Percentiles rank a stretch among this genome's conserved stretches.
These are phyloP conservation scores for Magallana nippona DNA, from an alignment of 2,888 invertebrate species.

Conservation along the genomic window DNA sequence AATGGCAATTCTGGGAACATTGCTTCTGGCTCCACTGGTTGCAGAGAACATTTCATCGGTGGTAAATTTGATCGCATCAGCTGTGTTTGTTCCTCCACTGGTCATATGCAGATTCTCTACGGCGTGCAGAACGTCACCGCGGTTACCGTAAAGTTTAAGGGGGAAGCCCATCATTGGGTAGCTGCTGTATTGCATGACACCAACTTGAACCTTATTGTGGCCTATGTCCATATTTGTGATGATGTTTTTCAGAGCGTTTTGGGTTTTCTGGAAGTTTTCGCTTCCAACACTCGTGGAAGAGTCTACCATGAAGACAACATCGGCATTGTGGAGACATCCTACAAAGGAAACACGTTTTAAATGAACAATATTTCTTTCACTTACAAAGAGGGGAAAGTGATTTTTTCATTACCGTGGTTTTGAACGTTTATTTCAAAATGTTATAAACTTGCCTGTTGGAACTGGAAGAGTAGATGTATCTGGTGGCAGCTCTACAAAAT, in stretches of 20 bases:
- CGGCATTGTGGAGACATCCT: constrained; percentile 65
- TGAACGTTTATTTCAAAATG: neutral
- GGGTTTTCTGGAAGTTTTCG: constrained; percentile 61
- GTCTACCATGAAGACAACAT: constrained; percentile 66
- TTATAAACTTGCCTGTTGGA: constrained; percentile 37
- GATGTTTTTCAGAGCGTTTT: constrained; percentile 63
- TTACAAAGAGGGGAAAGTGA: too few relatives aligned
- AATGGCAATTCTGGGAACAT: constrained; percentile 64
- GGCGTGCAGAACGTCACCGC: constrained; percentile 61
- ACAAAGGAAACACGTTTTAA: neutral
- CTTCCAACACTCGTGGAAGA: constrained; percentile 64
- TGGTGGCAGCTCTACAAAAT: constrained; percentile 48
- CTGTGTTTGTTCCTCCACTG: constrained; percentile 69
- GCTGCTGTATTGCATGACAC: constrained; percentile 62
- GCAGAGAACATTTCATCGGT: constrained; percentile 62
- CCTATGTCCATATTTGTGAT: constrained; percentile 58
- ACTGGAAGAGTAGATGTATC: constrained; percentile 34
- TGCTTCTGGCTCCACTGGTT: constrained; percentile 59
- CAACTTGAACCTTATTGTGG: constrained; percentile 60
- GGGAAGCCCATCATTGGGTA: constrained; percentile 61
- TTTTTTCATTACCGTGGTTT: neutral
- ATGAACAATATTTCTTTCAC: too few relatives aligned
- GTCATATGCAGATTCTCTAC: constrained; percentile 60
- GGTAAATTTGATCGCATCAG: constrained; percentile 64
- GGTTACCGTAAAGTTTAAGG: constrained; percentile 56